Evolutionary conservation across 2,797 vertebrate species (phyloP), one percentile per base, ranked within the genome.

Genomic region (Centroberyx gerrardi): DNA sequence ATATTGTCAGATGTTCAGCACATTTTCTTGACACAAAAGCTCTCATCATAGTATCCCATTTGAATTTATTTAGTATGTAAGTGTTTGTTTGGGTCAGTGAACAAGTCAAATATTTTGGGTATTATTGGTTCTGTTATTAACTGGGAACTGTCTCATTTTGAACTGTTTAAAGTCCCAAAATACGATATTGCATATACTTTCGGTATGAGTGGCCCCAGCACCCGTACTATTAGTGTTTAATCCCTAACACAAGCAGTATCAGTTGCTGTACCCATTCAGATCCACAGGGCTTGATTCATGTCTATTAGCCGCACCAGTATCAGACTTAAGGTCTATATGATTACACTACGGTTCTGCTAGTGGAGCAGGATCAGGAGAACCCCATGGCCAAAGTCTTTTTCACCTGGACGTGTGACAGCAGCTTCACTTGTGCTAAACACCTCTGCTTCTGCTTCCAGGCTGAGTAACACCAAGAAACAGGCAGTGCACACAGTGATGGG

Each of bases 391-490:
- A 33, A 3, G 33, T 33, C 33, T 42, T 2, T 42, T 12, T 7
- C 5, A 48, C 14, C 46, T 17, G 17, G 15, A n/a, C 4, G 4
- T 48, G 4, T 48, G 46, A 48, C 46, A 48, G 46, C 46, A 48
- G 15, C 14, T 48, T 48, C 17, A 48, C 72, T 76, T 17, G 62
- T 55, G 29, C 31, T 56, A 18, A 82, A 83, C 17, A 74, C 60
- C 14, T 85, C 4, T 72, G 31, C 33, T 81, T 84, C 52, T 88
- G 46, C 31, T 83, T 72, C 0, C 86, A 98, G 97, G 94, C 82
- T 98, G 83, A 98, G 97, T 90, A 98, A 98, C 55, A 95, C 97
- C 58, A 97, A 96, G 94, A 98, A 98, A 89, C 97, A 98, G 92
- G 97, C 97, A 0, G 96, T 98, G 14, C 97, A 98, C 90, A 98